A percentile compares a stretch with the other conserved stretches of the same genome.
Conservation (phyloP, 2,113 vertebrate species). For the Mandrillus leucophaeus region DNA sequence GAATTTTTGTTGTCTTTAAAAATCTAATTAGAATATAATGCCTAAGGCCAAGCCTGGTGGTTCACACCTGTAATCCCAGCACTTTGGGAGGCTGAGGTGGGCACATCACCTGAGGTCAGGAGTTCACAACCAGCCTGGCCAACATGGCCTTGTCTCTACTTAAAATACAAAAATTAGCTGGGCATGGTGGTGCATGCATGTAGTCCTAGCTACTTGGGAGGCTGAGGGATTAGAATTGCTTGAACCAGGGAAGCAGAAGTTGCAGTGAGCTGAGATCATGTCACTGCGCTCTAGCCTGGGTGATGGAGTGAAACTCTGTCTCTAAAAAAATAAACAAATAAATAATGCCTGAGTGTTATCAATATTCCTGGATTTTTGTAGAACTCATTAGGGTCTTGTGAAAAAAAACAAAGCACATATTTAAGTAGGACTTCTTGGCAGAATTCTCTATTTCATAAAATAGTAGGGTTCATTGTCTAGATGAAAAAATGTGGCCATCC, state of each 20-base stretch:
- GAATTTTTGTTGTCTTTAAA: conserved; percentile 4
- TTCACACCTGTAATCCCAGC: background rate
- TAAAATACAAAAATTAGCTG: background rate
- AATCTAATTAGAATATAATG: background rate
- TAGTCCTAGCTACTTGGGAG: background rate
- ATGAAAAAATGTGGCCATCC: background rate
- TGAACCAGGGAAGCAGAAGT: background rate
- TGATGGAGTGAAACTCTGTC: background rate
- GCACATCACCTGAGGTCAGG: background rate
- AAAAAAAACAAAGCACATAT: background rate
- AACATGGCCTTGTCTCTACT: background rate
- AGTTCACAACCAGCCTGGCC: background rate
- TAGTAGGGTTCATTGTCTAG: background rate
- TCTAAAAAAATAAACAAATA: background rate
- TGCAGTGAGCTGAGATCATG: background rate
- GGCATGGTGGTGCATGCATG: background rate
- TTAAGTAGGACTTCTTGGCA: background rate
- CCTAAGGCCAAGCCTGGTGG: background rate
- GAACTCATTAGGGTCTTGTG: background rate
- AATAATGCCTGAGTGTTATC: background rate
- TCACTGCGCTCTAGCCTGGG: background rate
- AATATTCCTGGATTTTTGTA: background rate
- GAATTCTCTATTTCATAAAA: background rate
- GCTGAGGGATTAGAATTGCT: background rate
- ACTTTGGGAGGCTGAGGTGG: background rate